Conservation (phyloP, 2,113 vertebrate genomes). For the Speoplatyrhinus poulsoni region DNA sequence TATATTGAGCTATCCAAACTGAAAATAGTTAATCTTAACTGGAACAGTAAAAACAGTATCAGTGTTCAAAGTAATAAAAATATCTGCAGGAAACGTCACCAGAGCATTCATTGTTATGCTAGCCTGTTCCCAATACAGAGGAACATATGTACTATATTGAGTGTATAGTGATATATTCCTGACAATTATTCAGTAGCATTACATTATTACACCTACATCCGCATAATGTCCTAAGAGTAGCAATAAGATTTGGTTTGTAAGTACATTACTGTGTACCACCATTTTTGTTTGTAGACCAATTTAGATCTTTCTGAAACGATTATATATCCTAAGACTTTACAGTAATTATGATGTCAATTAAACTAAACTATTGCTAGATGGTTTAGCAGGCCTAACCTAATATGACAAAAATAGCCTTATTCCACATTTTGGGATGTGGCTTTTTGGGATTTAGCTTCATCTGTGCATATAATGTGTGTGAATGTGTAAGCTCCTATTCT, state of each 20-base stretch:
- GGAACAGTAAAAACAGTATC: too few species aligned
- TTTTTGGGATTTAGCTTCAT: conserved; percentile 17
- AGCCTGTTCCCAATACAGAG: too few species aligned
- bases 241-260: not conserved
- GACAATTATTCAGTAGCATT: too few species aligned
- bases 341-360: conserved; percentile 16
- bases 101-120: too few species aligned
- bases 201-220: conserved; percentile 20
- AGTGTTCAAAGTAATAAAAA: too few species aligned
- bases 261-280: not conserved
- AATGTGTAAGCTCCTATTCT: conserved; percentile 2
- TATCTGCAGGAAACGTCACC: too few species aligned
- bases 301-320: not conserved
- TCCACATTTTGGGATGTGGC: conserved; percentile 5
- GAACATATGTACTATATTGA: too few species aligned
- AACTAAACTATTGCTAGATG: conserved; percentile 9
- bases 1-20: too few species aligned
- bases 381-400: conserved; percentile 11
- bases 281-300: not conserved
- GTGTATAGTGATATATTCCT: too few species aligned
- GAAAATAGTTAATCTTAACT: too few species aligned
- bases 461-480: conserved; percentile 3
- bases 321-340: conserved; percentile 5
- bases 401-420: conserved; percentile 22
- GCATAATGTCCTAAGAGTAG: conserved; percentile 26